Conservation (phyloP, 1,140 invertebrate species). For the Drosophila gunungcola region DNA sequence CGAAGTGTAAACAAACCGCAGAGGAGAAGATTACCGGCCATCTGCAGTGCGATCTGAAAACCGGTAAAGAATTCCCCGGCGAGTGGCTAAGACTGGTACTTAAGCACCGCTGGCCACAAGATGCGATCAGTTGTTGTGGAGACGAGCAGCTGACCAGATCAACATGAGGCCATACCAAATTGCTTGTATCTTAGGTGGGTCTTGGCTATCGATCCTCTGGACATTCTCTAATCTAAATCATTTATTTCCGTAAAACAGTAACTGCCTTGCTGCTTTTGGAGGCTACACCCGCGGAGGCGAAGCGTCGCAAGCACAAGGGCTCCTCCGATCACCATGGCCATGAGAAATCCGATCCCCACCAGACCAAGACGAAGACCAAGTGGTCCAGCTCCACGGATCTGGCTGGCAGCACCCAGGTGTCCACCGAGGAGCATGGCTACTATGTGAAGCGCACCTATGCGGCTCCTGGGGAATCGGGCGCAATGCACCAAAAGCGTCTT, state of each 20-base stretch:
- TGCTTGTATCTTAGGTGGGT: slow-evolving; percentile 58
- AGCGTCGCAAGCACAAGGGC: slow-evolving; percentile 69
- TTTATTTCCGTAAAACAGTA: slow-evolving; percentile 3
- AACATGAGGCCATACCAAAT: slow-evolving; percentile 62
- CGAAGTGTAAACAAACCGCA: slow-evolving; percentile 33
- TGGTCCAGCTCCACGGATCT: slow-evolving; percentile 74
- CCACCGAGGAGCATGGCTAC: slow-evolving; percentile 80
- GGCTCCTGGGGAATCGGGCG: slow-evolving; percentile 17
- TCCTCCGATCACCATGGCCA: slow-evolving; percentile 43
- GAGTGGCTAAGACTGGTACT: slow-evolving; percentile 46
- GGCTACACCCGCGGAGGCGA: slow-evolving; percentile 48
- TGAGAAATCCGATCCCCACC: slow-evolving; percentile 30
- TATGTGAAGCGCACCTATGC: slow-evolving; percentile 79
- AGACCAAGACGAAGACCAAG: slow-evolving; percentile 78
- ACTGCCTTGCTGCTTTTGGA: slow-evolving; percentile 57
- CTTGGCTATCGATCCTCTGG: background rate
- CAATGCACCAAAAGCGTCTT: slow-evolving; percentile 19
- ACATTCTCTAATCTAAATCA: background rate
- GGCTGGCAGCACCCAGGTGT: slow-evolving; percentile 55
- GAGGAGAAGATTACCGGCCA: slow-evolving; percentile 1
- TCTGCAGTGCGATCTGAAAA: slow-evolving; percentile 49
- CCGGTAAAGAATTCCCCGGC: slow-evolving; percentile 71
- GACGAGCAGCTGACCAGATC: slow-evolving; percentile 53
- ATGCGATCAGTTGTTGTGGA: slow-evolving; percentile 65
- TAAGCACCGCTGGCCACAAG: slow-evolving; percentile 55